These are phyloP conservation scores for Lophius americanus DNA, from an alignment of 2,797 vertebrate genomes.

Conservation along the genomic window DNA sequence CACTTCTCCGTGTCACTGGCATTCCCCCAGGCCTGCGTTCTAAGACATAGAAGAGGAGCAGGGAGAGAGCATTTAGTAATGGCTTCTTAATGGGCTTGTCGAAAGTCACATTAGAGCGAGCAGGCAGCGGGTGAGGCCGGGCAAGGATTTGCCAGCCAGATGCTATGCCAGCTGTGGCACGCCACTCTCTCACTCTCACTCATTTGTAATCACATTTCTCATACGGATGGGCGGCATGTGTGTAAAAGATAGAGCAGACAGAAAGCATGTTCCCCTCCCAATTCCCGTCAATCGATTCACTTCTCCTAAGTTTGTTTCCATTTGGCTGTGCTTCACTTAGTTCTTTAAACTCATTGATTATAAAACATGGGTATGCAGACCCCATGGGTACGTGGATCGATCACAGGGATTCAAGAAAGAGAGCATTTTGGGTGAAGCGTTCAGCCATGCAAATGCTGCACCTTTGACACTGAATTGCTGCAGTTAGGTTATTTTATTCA, in stretches of 20 bases:
- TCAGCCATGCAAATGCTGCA: too few relatives aligned
- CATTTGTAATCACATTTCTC: slow-evolving; percentile 87
- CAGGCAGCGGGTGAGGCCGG: slow-evolving; percentile 74
- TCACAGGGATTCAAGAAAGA: too few relatives aligned
- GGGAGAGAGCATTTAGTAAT: slow-evolving; percentile 85
- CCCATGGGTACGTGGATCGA: too few relatives aligned
- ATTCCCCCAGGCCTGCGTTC: slow-evolving; percentile 72
- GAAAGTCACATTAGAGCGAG: slow-evolving; percentile 82
- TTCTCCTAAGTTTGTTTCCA: slow-evolving; percentile 3
- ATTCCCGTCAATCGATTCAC: slow-evolving; percentile 25
- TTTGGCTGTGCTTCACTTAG: neutral
- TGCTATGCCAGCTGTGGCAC: slow-evolving; percentile 82
- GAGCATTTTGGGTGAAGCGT: too few relatives aligned
- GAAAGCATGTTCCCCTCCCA: slow-evolving; percentile 52
- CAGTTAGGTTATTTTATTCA: too few relatives aligned
- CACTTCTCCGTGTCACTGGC: slow-evolving; percentile 54
- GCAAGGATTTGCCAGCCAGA: slow-evolving; percentile 85
- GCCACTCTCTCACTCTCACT: slow-evolving; percentile 72
- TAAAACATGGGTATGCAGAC: too few relatives aligned
- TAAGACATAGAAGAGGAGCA: slow-evolving; percentile 77
- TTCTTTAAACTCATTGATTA: neutral
- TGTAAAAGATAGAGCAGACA: slow-evolving; percentile 63
- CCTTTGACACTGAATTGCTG: too few relatives aligned
- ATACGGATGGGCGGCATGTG: slow-evolving; percentile 73
- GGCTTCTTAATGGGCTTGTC: slow-evolving; percentile 85